Conservation (phyloP, 2,113 vertebrate species). For the Leiothrix lutea region DNA sequence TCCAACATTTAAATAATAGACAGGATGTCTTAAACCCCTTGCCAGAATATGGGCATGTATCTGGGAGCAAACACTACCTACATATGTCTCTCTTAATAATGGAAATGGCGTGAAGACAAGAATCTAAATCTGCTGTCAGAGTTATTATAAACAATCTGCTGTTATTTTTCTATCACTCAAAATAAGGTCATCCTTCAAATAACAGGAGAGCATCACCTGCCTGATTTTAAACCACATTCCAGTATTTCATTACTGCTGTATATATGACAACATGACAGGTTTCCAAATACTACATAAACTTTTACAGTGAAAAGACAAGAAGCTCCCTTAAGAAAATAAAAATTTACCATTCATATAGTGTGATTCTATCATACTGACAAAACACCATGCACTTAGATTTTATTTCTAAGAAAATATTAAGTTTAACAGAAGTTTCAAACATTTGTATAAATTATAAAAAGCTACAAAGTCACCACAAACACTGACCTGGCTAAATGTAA, state of each 20-base stretch:
- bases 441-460: not conserved
- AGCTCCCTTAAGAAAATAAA: not conserved
- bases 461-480: not conserved
- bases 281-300: not conserved
- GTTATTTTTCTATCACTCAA: slow-evolving; percentile 9
- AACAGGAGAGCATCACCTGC: not conserved
- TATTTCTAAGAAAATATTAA: not conserved
- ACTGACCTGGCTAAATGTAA: not conserved
- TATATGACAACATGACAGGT: not conserved
- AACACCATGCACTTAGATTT: not conserved
- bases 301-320: not conserved
- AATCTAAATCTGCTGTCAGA: not conserved
- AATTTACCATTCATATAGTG: not conserved
- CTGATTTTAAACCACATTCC: not conserved
- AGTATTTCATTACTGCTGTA: not conserved
- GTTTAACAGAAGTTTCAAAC: not conserved
- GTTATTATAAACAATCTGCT: slow-evolving; percentile 29
- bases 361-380: not conserved
- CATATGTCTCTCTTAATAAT: slow-evolving; percentile 1
- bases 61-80: not conserved
- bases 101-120: slow-evolving; percentile 9
- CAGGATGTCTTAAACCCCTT: not conserved
- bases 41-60: not conserved
- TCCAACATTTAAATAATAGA: not conserved
- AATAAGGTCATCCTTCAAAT: not conserved